Evolutionary conservation across 2,888 invertebrate species (phyloP), one percentile per base, ranked within the genome.

Genomic region (Drosophila neutralis): DNA sequence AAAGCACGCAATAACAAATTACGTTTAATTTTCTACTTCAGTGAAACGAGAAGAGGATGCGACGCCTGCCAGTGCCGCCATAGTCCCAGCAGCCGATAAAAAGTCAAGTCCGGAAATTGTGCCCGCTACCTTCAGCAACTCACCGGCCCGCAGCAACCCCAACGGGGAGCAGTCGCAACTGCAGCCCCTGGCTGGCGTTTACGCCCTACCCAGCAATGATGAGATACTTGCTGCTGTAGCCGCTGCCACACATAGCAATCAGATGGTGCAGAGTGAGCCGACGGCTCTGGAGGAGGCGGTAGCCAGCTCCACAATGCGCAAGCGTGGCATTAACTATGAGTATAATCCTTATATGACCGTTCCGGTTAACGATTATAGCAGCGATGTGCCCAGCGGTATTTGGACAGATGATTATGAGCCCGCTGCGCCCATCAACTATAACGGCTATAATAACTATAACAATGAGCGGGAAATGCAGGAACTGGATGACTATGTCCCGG

Each of bases 361-460:
- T 18, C 29, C 69, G 5, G 60, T 61, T 49, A 69, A 62, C 42
- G 83, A 84, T 61, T 83, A 80, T 61, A 78, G 75, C 69, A 77
- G 70, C 58, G 86, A 87, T 71, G 80, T 91, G 51, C 91, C 92
- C 48, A 87, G 76, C 38, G 92, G 92, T 24, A 79, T 92, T 31
- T 93, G 93, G 93, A 78, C 83, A 8, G 93, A 93, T 67, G 93
- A 93, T 38, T 86, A 92, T 62, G 92, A 93, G 73, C 86, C 92
- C 18, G 78, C 92, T 24, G 76, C 91, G 38, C 83, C 84, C 0
- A 48, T 71, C 27, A 71, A 42, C 69, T 87, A 87, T 29, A 78
- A 78, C 11, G 62, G 58, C 52, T 73, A 76, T 69, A 79, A 76
- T 42, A 53, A 52, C 76, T 71, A 76, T 45, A 82, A 80, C 66